Evolutionary conservation across 2,113 vertebrate genomes (phyloP).

Genomic region (Syrmaticus mikado): DNA sequence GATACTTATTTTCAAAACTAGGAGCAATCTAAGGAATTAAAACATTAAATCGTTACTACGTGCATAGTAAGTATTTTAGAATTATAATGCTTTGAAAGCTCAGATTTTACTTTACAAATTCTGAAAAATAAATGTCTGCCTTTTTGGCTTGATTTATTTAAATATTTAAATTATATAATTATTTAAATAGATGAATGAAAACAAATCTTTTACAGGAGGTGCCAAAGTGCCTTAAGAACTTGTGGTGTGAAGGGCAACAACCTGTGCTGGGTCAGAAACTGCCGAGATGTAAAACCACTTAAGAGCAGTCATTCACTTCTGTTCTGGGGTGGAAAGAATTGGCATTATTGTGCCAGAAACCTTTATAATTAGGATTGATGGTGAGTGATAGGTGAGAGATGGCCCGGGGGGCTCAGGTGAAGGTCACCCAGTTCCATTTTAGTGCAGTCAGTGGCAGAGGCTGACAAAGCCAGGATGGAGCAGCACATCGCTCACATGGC

Average conservation of each 20-base stretch:
- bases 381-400: neutral
- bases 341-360: neutral
- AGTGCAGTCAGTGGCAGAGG: neutral
- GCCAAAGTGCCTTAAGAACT: neutral
- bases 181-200: neutral
- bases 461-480: neutral
- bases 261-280: neutral
- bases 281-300: neutral
- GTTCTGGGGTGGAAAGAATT: neutral
- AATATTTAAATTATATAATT: neutral
- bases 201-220: neutral
- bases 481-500: no score
- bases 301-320: neutral
- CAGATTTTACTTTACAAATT: neutral
- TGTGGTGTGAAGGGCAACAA: neutral
- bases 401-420: no score
- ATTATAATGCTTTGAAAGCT: neutral
- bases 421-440: neutral
- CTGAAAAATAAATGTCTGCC: neutral
- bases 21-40: neutral
- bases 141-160: neutral
- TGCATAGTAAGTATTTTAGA: neutral
- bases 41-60: neutral
- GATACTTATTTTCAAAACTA: slow-evolving; percentile 1
- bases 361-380: neutral